phyloP scores from a whole-genome alignment of 2,113 vertebrate species.

The Dicentrarchus labrax region DNA sequence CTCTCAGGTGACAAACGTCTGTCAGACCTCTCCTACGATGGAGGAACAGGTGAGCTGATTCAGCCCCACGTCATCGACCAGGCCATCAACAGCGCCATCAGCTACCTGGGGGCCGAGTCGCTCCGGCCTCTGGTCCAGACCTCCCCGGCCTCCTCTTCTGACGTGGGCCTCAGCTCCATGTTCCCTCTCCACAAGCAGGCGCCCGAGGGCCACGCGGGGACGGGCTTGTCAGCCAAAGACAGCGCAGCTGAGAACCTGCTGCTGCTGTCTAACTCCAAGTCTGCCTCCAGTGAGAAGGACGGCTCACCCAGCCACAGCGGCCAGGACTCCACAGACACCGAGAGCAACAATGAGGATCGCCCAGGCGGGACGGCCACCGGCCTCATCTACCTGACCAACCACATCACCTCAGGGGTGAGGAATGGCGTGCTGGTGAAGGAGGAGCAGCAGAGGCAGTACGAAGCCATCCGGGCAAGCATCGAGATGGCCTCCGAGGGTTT shows the following conservation, averaged over 20 bases:
- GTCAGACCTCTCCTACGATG: constrained; percentile 91
- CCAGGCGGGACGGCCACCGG: constrained; percentile 77
- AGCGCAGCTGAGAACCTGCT: constrained; percentile 94
- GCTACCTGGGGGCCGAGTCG: constrained; percentile 96
- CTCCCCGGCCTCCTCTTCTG: constrained; percentile 88
- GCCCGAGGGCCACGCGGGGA: constrained; percentile 78
- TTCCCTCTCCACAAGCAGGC: constrained; percentile 91
- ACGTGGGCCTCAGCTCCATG: constrained; percentile 88
- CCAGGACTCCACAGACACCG: constrained; percentile 97
- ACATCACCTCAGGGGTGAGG: constrained; percentile 89
- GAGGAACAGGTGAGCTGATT: constrained; percentile 89
- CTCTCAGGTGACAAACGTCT: constrained; percentile 93
- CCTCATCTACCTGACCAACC: constrained; percentile 97
- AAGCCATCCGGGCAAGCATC: constrained; percentile 86
- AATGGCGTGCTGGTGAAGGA: constrained; percentile 95
- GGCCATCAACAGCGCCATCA: constrained; percentile 99
- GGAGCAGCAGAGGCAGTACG: constrained; percentile 91
- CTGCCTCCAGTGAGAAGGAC: constrained; percentile 92
- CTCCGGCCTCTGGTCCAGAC: constrained; percentile 96
- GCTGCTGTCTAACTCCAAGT: constrained; percentile 96
- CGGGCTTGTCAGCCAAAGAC: constrained; percentile 90
- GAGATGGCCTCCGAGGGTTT: constrained; percentile 89
- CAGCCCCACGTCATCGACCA: constrained; percentile 98
- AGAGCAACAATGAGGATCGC: constrained; percentile 96
- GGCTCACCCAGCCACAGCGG: constrained; percentile 96